Base-by-base conservation (phyloP, 1,140 invertebrate genomes). In the Anoplophora glabripennis region DNA sequence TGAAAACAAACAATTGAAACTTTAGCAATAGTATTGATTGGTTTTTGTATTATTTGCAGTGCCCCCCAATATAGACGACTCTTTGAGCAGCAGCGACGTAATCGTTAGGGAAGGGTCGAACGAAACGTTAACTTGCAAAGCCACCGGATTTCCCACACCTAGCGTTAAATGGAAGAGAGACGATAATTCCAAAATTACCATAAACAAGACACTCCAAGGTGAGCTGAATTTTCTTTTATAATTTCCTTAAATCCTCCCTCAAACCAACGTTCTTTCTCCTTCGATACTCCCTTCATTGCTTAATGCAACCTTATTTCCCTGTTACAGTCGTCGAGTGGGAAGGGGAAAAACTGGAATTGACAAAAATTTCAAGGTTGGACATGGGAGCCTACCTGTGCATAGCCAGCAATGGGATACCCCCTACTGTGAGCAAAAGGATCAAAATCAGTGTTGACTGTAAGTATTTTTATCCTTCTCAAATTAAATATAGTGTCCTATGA, bases 391-490 rank as follows among this genome's bases (percentile, higher is more conserved):
- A 94, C 78, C 81, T 94, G 35, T 94, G 92, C 76, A 93, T 94
- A 57, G 92, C 92, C 11, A 84, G 81, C 70, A 90, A 89, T 70
- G 85, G 86, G 2, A 85, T 89, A 28, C 88, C 87, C 33, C 87
- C 88, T 1, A 85, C 85, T 41, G 92, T 94, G 59, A 93, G 90
- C 75, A 94, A 94, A 76, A 83, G 90, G 72, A 93, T 96, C 68
- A 92, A 93, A 84, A 89, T 96, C 71, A 93, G 90, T 78, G 92
- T 96, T 38, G 91, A 94, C 75, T 96, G 92, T 95, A 79, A 93
- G 92, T 93, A 79, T 53, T 40, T 7, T 37, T 49, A 33, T 5
- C 10, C 4, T 40, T n/a, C 9, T n/a, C n/a, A n/a, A 40, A 4
- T 40, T 14, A 40, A 7, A 40, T 0, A 4, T 40, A 40, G 9